phyloP scores from a whole-genome alignment of 1,140 invertebrate genomes.

The Hycleus cichorii region DNA sequence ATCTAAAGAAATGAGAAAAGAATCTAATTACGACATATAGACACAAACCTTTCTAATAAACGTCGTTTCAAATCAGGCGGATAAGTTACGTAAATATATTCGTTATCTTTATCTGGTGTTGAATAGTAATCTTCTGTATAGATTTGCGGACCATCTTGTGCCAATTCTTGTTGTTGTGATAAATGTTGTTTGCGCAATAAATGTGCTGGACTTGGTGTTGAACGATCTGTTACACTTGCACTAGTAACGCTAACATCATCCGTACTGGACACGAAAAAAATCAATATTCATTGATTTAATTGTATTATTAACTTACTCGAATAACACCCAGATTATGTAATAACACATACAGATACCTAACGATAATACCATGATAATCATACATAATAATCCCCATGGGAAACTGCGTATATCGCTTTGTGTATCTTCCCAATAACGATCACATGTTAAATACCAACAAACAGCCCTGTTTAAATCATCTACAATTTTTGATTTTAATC shows the following conservation, averaged over 20 bases:
- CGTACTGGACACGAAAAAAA: conserved; percentile 42
- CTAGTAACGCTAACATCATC: conserved; percentile 56
- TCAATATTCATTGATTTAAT: conserved; percentile 5
- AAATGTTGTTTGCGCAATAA: conserved; percentile 31
- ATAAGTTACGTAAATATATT: conserved; percentile 80
- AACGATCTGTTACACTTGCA: conserved; percentile 53
- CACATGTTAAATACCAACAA: conserved; percentile 87
- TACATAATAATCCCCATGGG: conserved; percentile 68
- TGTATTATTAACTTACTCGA: conserved; percentile 62
- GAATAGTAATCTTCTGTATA: conserved; percentile 43
- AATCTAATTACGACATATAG: neutral
- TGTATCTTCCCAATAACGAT: conserved; percentile 83
- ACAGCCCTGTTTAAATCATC: conserved; percentile 79
- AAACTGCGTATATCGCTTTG: conserved; percentile 65
- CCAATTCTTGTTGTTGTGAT: conserved; percentile 37
- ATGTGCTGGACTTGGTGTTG: conserved; percentile 52
- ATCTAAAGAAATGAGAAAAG: conserved; percentile 10
- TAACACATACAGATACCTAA: conserved; percentile 79
- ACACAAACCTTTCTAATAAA: conserved; percentile 65
- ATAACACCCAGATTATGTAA: conserved; percentile 83
- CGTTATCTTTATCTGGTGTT: conserved; percentile 56
- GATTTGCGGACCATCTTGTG: conserved; percentile 34
- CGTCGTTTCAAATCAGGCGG: conserved; percentile 74
- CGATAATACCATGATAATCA: conserved; percentile 67
- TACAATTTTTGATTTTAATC: conserved; percentile 39